A percentile compares a stretch with the other conserved stretches of the same genome.
phyloP scores from a whole-genome alignment of 1,140 invertebrate species.

The Calliopsis andreniformis region DNA sequence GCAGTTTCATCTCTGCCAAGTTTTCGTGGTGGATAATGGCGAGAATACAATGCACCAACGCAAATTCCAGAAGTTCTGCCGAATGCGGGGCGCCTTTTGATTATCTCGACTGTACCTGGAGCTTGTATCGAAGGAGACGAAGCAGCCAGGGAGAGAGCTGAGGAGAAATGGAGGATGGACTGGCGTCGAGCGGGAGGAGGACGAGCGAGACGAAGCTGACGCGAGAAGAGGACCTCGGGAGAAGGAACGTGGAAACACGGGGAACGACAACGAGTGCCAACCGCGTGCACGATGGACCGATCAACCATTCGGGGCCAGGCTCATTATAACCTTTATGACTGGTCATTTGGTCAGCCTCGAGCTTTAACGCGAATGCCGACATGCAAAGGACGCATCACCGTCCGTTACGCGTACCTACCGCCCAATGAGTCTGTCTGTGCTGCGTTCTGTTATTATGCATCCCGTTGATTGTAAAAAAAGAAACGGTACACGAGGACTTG shows the following conservation, averaged over 20 bases:
- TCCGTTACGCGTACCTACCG: conserved; percentile 40
- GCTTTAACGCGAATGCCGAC: conserved; percentile 60
- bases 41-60: conserved; percentile 57
- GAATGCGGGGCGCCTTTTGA: conserved; percentile 63
- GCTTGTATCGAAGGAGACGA: conserved; percentile 58
- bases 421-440: conserved; percentile 46
- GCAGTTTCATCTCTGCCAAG: conserved; percentile 55
- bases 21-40: conserved; percentile 60
- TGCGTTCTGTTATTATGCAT: conserved; percentile 16
- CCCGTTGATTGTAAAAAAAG: background rate
- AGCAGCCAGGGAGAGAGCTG: conserved; percentile 1
- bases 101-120: conserved; percentile 64
- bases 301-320: conserved; percentile 55
- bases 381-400: conserved; percentile 64
- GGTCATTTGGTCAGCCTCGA: conserved; percentile 64
- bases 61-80: conserved; percentile 64
- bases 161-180: conserved; percentile 36
- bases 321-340: conserved; percentile 71
- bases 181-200: conserved; percentile 32
- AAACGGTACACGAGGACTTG: too few relatives aligned
- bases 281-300: conserved; percentile 47
- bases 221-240: conserved; percentile 1
- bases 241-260: background rate
- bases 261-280: conserved; percentile 32
- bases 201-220: background rate